Conservation (phyloP, 2,113 vertebrate genomes). For the Mus spicilegus region DNA sequence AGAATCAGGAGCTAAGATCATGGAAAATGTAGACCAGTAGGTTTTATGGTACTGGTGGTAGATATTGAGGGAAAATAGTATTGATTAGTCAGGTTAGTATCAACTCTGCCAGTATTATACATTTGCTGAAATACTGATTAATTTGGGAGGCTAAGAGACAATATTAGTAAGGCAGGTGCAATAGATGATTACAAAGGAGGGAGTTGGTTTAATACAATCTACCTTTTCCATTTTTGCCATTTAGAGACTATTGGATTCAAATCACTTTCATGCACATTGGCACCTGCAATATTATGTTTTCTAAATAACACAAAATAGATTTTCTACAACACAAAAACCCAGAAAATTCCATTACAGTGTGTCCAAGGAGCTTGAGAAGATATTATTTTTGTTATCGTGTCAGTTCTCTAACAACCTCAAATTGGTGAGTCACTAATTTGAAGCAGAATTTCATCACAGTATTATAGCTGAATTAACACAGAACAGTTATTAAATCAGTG, state of each 20-base stretch:
- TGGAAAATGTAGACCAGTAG: background rate
- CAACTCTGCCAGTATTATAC: conserved; percentile 8
- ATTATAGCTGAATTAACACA: conserved; percentile 12
- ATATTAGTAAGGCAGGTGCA: conserved; percentile 55
- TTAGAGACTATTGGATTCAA: conserved; percentile 53
- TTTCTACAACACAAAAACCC: conserved; percentile 38
- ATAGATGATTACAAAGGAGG: conserved; percentile 31
- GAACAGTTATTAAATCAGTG: conserved; percentile 31
- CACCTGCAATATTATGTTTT: conserved; percentile 66
- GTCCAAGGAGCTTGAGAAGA: conserved; percentile 44
- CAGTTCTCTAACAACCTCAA: conserved; percentile 44
- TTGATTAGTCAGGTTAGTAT: conserved; percentile 27
- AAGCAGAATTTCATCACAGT: conserved; percentile 21
- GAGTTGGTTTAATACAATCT: conserved; percentile 56
- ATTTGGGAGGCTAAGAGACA: conserved; percentile 36
- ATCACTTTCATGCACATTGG: conserved; percentile 40
- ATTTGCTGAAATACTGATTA: conserved; percentile 72
- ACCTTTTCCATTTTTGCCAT: conserved; percentile 52
- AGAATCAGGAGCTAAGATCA: background rate
- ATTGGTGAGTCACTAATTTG: conserved; percentile 38
- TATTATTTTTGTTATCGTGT: conserved; percentile 42
- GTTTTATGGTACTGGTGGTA: background rate
- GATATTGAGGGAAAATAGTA: background rate
- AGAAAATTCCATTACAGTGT: conserved; percentile 37
- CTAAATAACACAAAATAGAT: conserved; percentile 67